Evolutionary conservation across 2,113 vertebrate species (phyloP), one percentile per base, ranked within the genome.

Genomic region (Columbina picui): DNA sequence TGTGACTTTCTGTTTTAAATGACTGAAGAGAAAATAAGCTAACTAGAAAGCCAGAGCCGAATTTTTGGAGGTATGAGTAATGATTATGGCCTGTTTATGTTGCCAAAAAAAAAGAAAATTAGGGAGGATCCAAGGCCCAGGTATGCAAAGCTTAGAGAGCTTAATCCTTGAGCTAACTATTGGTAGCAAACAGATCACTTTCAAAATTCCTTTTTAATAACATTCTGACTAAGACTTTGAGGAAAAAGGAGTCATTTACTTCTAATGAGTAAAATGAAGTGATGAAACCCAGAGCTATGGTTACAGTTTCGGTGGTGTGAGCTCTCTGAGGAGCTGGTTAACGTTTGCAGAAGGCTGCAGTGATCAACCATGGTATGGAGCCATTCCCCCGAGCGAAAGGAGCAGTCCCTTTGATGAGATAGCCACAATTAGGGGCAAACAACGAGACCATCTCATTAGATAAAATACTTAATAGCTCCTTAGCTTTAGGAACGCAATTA

Each of bases 1-100:
- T 65, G 22, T 53, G 32, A 60, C 85, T 75, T 82, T 92, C 70
- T 79, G 0, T 76, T 94, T 82, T 77, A 79, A 91, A 83, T 85
- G 52, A 22, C 52, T 67, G 74, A 68, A 70, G 34, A 74, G 76
- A 88, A 97, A 84, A 89, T 57, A 70, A 80, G 30, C 64, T 60
- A 73, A 57, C 45, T 87, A 61, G 87, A 76, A 95, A 96, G 41
- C 45, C 78, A 87, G 74, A 93, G 82, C 22, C 55, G 84, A 81
- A 27, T 87, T 52, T 65, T 90, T 92, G 60, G 71, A 90, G 38
- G 26, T 47, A 63, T 82, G 76, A 78, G 81, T 91, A 90, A 94
- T 73, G 45, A 26, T 69, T 79, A 70, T 59, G 77, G 29, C 34
- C 89, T 91, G 21, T 64, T 94, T 75, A 32, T 83, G 25, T 41